phyloP scores from a whole-genome alignment of 23 tunicate species.

The Ciona savignyi region DNA sequence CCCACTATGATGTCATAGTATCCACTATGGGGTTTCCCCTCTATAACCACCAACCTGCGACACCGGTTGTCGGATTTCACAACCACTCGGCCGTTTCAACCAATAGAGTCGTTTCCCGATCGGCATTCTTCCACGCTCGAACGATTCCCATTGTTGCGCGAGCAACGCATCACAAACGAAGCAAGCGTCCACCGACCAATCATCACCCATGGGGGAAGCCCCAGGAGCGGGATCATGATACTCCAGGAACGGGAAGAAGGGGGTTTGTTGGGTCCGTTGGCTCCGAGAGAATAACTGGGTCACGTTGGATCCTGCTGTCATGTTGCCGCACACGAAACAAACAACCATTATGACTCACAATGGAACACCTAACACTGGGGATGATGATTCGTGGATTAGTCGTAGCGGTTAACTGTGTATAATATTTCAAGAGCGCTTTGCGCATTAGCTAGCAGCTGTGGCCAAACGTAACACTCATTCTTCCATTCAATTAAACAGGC shows the following conservation, averaged over 20 bases:
- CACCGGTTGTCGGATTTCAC: constrained; percentile 96
- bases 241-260: constrained; percentile 92
- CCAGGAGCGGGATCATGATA: constrained; percentile 98
- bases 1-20: background rate
- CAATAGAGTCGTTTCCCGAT: constrained; percentile 91
- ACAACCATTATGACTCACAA: too few species aligned
- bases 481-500: too few species aligned
- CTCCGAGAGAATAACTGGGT: constrained; percentile 42
- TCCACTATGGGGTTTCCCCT: too few species aligned
- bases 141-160: constrained; percentile 89
- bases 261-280: constrained; percentile 37
- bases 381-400: too few species aligned
- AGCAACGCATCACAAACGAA: constrained; percentile 69
- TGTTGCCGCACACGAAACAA: constrained; percentile 94
- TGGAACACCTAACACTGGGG: too few species aligned
- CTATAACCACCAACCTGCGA: constrained; percentile 71
- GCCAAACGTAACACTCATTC: too few species aligned
- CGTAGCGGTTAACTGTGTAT: too few species aligned
- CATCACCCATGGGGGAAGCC: constrained; percentile 83
- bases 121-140: constrained; percentile 60
- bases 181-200: constrained; percentile 82
- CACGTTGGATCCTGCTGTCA: constrained; percentile 39
- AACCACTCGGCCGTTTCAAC: constrained; percentile 95
- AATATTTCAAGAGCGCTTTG: too few species aligned
- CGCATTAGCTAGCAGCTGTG: too few species aligned